phyloP scores from a whole-genome alignment of 2,113 vertebrate species.

The Microtus oregoni region DNA sequence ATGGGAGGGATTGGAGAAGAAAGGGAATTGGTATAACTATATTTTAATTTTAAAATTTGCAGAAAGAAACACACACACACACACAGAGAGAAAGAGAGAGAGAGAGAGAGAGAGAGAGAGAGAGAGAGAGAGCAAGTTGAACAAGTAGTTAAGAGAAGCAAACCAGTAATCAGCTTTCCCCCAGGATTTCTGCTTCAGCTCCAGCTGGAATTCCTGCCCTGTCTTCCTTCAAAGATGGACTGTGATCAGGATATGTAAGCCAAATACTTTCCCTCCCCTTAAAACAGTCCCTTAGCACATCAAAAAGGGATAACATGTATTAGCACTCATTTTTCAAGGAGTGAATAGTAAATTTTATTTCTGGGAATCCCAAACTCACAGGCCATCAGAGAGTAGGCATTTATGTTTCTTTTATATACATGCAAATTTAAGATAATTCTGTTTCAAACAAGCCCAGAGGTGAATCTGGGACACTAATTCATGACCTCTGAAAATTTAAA shows the following conservation, averaged over 20 bases:
- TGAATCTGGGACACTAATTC: not conserved
- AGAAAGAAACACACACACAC: not conserved
- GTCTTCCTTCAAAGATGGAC: not conserved
- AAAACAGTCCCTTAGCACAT: not conserved
- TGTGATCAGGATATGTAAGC: not conserved
- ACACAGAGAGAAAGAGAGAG: no score
- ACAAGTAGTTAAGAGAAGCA: not conserved
- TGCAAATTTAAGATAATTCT: conserved; percentile 20
- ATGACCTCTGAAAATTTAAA: not conserved
- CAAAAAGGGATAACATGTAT: not conserved
- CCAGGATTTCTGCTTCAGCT: not conserved
- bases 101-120: no score
- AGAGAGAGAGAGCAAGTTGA: not conserved
- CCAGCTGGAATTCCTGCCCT: not conserved
- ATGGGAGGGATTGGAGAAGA: not conserved
- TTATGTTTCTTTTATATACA: not conserved
- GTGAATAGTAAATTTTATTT: conserved; percentile 22
- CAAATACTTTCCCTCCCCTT: not conserved
- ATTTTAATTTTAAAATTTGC: not conserved
- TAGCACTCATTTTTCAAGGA: conserved; percentile 1
- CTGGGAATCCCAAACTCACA: not conserved
- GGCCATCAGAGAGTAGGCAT: not conserved
- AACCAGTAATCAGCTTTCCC: not conserved
- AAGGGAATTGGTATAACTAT: not conserved
- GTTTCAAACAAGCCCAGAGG: not conserved